Conservation (phyloP, 2,888 invertebrate species). For the Globia sparganii region DNA sequence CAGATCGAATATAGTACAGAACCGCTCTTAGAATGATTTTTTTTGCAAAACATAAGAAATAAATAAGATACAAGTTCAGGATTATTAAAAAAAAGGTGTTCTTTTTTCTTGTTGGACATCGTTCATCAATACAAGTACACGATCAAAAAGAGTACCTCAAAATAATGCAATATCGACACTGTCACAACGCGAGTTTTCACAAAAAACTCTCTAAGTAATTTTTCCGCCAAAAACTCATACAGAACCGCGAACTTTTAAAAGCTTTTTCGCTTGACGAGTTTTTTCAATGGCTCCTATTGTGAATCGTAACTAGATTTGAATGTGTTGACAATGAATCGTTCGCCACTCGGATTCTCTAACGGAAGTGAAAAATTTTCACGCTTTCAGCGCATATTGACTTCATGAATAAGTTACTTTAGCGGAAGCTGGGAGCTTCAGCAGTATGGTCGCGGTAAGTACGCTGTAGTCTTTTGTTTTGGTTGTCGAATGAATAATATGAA, state of each 20-base stretch:
- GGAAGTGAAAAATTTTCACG: constrained; percentile 54
- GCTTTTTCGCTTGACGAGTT: constrained; percentile 42
- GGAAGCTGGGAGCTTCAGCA: constrained; percentile 36
- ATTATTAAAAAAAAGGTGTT: no score
- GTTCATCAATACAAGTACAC: background rate
- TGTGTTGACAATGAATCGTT: constrained; percentile 69
- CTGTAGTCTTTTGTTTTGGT: constrained; percentile 30
- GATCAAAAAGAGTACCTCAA: background rate
- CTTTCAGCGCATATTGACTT: constrained; percentile 54
- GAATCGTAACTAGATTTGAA: constrained; percentile 66
- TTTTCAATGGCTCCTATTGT: constrained; percentile 61
- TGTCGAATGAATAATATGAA: constrained; percentile 16
- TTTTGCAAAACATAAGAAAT: background rate
- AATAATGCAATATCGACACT: constrained; percentile 4
- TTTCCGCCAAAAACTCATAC: constrained; percentile 8
- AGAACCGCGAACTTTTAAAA: constrained; percentile 43
- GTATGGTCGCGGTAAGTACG: background rate
- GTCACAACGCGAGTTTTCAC: background rate
- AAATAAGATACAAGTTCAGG: background rate
- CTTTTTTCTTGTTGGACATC: no score
- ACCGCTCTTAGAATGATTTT: no score
- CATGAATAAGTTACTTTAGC: constrained; percentile 64
- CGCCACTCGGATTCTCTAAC: constrained; percentile 57
- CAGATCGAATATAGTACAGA: no score
- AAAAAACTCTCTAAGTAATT: background rate